Conservation (phyloP, 2,797 vertebrate species). For the Gila robusta region DNA sequence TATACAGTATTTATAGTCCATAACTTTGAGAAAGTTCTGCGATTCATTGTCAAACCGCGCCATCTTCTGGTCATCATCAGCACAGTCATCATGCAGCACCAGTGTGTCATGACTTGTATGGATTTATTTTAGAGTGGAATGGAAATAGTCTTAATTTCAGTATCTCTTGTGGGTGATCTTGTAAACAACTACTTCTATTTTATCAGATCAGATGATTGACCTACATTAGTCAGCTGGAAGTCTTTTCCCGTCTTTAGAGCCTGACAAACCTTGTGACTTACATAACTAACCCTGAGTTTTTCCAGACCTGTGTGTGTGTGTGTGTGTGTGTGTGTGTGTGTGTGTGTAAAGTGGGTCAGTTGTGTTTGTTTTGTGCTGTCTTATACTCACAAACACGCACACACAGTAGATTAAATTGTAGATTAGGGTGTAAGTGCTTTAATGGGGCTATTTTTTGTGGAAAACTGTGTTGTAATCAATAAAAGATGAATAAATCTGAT, state of each 20-base stretch:
- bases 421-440: neutral
- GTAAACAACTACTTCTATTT: neutral
- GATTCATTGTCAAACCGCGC: neutral
- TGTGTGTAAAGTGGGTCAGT: neutral
- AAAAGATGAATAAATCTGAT: neutral
- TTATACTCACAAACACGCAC: neutral
- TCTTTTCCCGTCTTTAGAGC: neutral
- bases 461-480: neutral
- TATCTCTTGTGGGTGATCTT: neutral
- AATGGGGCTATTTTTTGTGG: neutral
- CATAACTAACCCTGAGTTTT: neutral
- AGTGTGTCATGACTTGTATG: neutral
- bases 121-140: neutral
- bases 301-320: neutral
- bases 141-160: too few relatives aligned
- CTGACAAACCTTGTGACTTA: neutral
- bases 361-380: neutral
- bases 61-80: neutral
- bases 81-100: neutral
- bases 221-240: slow-evolving; percentile 8
- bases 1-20: neutral
- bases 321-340: neutral
- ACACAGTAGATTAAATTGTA: neutral
- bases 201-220: slow-evolving; percentile 31
- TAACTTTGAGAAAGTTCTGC: neutral